These are phyloP conservation scores for Mesorhabditis belari DNA, from an alignment of 2,888 invertebrate genomes.

Conservation along the genomic window DNA sequence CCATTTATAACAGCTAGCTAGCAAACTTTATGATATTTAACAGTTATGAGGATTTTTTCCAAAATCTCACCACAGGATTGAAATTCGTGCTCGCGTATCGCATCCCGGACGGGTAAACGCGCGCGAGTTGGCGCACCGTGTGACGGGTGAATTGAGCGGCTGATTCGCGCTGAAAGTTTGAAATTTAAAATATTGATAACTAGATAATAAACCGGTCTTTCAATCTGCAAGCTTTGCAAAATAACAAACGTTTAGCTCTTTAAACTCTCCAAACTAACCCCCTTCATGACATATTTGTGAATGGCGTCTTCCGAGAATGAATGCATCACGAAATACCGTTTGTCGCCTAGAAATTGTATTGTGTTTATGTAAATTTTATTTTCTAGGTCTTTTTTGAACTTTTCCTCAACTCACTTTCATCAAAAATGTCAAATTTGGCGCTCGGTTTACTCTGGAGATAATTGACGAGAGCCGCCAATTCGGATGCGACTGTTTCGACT, in stretches of 20 bases:
- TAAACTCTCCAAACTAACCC: too few relatives aligned
- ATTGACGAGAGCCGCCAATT: conserved; percentile 39
- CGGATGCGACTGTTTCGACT: conserved; percentile 19
- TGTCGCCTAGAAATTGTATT: background rate
- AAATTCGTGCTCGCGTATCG: conserved; percentile 88
- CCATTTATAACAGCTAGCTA: background rate
- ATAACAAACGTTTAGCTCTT: too few relatives aligned
- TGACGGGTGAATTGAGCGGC: background rate
- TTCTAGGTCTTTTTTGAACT: background rate
- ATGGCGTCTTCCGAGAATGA: conserved; percentile 7
- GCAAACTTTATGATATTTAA: background rate
- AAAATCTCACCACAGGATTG: conserved; percentile 67
- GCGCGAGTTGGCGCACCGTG: conserved; percentile 65
- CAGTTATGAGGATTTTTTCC: background rate
- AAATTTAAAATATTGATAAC: background rate
- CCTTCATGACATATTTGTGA: background rate
- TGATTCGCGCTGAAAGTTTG: background rate
- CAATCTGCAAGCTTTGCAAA: too few relatives aligned
- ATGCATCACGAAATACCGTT: conserved; percentile 8
- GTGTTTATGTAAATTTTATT: background rate
- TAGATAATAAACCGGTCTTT: too few relatives aligned
- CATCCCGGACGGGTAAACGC: conserved; percentile 85
- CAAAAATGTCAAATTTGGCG: conserved; percentile 5
- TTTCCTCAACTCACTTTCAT: background rate
- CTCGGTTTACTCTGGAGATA: conserved; percentile 35